Conservation (phyloP, 1,140 invertebrate genomes). For the Eriocheir sinensis region DNA sequence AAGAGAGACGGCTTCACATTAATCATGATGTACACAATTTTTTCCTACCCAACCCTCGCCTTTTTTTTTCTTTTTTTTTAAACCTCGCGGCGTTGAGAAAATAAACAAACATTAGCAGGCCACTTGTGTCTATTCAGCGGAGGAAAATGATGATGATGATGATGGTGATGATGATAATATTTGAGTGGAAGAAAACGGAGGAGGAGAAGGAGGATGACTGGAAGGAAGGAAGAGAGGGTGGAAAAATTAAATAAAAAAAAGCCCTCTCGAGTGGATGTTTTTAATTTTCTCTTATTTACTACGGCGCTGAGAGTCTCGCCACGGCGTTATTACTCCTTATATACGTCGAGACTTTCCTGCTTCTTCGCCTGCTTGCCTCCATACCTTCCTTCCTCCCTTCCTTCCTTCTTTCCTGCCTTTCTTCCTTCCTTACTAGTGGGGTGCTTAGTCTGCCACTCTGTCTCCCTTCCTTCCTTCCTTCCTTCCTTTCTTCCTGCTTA, state of each 20-base stretch:
- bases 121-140: background rate
- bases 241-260: slow-evolving; percentile 11
- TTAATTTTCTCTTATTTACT: background rate
- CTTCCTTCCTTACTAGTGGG: background rate
- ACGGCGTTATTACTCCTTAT: background rate
- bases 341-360: background rate
- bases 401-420: background rate
- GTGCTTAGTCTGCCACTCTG: too few species aligned
- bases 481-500: background rate
- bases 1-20: too few species aligned
- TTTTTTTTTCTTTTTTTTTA: background rate
- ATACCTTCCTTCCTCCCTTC: background rate
- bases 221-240: too few species aligned
- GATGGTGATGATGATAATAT: too few species aligned
- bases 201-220: too few species aligned
- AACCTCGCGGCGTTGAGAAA: background rate
- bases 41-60: too few species aligned
- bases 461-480: background rate
- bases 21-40: too few species aligned
- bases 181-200: too few species aligned
- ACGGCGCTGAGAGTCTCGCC: background rate
- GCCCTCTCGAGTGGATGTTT: background rate
- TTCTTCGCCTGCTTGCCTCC: too few species aligned
- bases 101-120: background rate
- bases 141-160: too few species aligned